Conservation (phyloP, 2,888 invertebrate species). For the Lydus trimaculatus region DNA sequence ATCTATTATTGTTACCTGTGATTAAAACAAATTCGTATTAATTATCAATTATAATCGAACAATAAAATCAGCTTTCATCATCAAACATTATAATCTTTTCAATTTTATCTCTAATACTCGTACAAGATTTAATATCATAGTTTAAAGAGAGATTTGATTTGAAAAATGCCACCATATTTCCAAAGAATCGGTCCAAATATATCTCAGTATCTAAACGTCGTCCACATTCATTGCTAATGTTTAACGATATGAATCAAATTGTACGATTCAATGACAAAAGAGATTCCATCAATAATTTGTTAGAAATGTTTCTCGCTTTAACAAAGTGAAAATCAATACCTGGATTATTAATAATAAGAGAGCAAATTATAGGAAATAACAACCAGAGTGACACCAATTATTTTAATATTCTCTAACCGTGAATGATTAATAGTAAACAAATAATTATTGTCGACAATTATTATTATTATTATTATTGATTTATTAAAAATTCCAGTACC, state of each 20-base stretch:
- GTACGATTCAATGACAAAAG: background rate
- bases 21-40: too few species aligned
- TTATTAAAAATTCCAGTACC: slow-evolving; percentile 73
- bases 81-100: too few species aligned
- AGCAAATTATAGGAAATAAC: background rate
- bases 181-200: background rate
- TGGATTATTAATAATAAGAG: background rate
- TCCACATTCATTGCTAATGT: background rate
- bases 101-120: too few species aligned
- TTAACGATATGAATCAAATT: slow-evolving; percentile 1
- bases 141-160: background rate
- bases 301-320: background rate
- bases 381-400: too few species aligned
- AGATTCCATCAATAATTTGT: background rate
- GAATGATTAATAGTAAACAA: slow-evolving; percentile 24
- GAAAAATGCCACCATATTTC: background rate
- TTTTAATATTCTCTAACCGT: slow-evolving; percentile 26
- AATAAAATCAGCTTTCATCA: too few species aligned
- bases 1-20: background rate
- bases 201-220: background rate
- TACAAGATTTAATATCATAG: background rate
- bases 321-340: background rate
- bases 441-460: background rate
- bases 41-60: too few species aligned
- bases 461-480: background rate